A percentile compares a stretch with the other conserved stretches of the same genome.
Evolutionary conservation across 2,113 vertebrate genomes (phyloP).

Genomic region (Propithecus coquereli): DNA sequence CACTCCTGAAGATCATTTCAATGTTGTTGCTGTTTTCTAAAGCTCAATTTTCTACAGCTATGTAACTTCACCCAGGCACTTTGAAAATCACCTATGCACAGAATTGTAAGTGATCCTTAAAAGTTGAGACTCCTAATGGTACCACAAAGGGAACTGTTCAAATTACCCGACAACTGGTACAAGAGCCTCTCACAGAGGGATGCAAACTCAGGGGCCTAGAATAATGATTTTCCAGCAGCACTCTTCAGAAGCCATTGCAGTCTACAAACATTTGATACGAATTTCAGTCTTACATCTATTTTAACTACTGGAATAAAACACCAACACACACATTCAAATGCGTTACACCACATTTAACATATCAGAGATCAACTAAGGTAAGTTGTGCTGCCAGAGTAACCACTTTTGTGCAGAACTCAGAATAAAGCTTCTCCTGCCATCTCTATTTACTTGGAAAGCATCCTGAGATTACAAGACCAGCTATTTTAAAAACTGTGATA

Average conservation of each 20-base stretch:
- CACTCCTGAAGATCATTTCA: background rate
- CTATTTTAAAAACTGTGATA: background rate
- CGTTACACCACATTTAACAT: background rate
- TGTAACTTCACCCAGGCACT: constrained; percentile 72
- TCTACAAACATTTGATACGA: background rate
- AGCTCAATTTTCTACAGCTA: constrained; percentile 51
- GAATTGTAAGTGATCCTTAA: constrained; percentile 67
- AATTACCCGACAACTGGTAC: constrained; percentile 30
- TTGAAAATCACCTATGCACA: constrained; percentile 49
- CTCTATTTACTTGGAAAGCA: background rate
- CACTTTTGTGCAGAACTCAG: background rate
- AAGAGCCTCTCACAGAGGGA: background rate
- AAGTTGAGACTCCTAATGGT: constrained; percentile 29
- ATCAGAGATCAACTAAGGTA: background rate
- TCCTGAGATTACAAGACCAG: background rate
- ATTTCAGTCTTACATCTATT: background rate
- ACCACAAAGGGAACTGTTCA: constrained; percentile 46
- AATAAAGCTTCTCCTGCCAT: background rate
- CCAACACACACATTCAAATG: background rate
- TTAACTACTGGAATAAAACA: background rate
- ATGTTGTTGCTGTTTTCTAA: background rate
- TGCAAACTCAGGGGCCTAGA: background rate
- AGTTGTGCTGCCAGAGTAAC: background rate
- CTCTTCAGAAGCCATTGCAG: background rate
- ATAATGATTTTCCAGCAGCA: background rate